Percentiles rank a stretch among this genome's conserved stretches.
Conservation (phyloP, 2,888 invertebrate species). For the Cepaea hortensis region DNA sequence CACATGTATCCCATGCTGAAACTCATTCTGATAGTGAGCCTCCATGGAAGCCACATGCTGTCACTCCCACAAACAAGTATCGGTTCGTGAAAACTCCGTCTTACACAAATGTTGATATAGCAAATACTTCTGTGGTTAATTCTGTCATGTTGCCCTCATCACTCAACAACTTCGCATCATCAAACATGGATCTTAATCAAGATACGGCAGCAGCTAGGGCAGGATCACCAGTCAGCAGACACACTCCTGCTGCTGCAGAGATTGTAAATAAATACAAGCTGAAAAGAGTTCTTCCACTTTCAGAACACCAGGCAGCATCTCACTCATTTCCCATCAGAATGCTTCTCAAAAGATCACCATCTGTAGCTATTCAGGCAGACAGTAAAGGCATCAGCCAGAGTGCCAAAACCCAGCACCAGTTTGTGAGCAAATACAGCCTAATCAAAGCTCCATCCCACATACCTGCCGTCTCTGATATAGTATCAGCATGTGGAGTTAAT, state of each 20-base stretch:
- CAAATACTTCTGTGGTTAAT: not conserved
- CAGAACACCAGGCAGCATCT: too few species aligned
- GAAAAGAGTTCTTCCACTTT: too few species aligned
- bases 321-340: too few species aligned
- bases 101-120: not conserved
- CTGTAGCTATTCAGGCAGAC: too few species aligned
- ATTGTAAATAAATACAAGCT: too few species aligned
- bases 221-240: too few species aligned
- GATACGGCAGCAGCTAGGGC: too few species aligned
- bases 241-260: too few species aligned
- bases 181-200: not conserved
- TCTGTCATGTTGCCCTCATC: not conserved
- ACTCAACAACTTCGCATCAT: not conserved
- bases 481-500: not conserved
- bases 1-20: not conserved
- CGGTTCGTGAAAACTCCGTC: slow-evolving; percentile 20
- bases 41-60: not conserved
- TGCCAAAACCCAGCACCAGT: not conserved
- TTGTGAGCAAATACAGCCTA: not conserved
- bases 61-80: slow-evolving; percentile 4
- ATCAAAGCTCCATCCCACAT: not conserved
- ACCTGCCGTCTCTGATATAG: not conserved
- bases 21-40: not conserved
- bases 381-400: too few species aligned
- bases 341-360: too few species aligned